Conservation (phyloP, 1,140 invertebrate species). For the Ceratina japonica region DNA sequence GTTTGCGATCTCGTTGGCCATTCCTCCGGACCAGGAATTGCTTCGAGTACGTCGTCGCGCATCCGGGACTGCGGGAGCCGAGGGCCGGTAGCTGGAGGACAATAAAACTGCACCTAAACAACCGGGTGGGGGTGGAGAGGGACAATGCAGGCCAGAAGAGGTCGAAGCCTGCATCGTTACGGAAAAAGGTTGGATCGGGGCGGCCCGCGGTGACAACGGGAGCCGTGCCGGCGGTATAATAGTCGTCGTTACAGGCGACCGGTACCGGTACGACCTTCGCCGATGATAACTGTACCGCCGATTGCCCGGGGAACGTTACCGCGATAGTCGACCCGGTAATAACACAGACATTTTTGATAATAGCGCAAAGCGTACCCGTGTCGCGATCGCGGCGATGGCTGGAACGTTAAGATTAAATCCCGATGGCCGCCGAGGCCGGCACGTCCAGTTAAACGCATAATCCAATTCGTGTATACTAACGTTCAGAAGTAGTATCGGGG, state of each 20-base stretch:
- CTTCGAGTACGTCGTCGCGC: slow-evolving; percentile 45
- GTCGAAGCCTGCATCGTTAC: slow-evolving; percentile 62
- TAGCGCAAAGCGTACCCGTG: neutral
- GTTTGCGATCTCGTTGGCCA: slow-evolving; percentile 62
- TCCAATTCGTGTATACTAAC: neutral
- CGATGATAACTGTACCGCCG: slow-evolving; percentile 15
- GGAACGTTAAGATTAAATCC: slow-evolving; percentile 34
- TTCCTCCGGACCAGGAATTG: slow-evolving; percentile 50
- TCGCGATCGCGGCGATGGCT: slow-evolving; percentile 10
- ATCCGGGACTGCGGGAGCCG: slow-evolving; percentile 41
- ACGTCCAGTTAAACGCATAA: neutral
- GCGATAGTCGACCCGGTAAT: neutral
- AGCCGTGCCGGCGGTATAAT: slow-evolving; percentile 2
- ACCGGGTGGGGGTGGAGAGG: slow-evolving; percentile 5
- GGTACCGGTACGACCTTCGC: neutral
- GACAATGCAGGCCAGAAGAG: slow-evolving; percentile 33
- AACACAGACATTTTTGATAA: slow-evolving; percentile 35
- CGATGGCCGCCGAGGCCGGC: neutral
- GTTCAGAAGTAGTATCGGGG: neutral
- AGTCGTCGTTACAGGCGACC: neutral
- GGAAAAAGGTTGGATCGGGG: slow-evolving; percentile 57
- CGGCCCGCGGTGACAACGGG: slow-evolving; percentile 14
- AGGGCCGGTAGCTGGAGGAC: slow-evolving; percentile 5
- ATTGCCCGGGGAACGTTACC: neutral
- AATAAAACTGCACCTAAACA: slow-evolving; percentile 66